Evolutionary conservation across 2,888 invertebrate genomes (phyloP).

Genomic region (Odontocolon sp.): DNA sequence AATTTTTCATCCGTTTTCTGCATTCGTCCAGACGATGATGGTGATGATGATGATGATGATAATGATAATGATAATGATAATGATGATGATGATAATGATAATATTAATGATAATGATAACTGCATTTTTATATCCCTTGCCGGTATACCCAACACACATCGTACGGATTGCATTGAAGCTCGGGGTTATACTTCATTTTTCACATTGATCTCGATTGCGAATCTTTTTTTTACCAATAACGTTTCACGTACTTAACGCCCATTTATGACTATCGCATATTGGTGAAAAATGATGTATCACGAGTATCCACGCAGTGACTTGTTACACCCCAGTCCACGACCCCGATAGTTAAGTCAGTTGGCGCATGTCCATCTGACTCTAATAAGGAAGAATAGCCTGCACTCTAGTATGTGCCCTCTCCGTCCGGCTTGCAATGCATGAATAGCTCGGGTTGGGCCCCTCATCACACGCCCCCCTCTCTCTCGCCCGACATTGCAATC

Average conservation of each 20-base stretch:
- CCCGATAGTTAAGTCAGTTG: constrained; percentile 73
- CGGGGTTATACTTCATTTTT: constrained; percentile 72
- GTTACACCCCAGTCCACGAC: constrained; percentile 29
- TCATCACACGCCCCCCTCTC: constrained; percentile 75
- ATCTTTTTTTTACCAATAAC: constrained; percentile 37
- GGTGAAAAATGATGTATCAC: constrained; percentile 71
- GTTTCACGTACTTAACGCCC: too few species aligned
- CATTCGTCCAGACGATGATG: constrained; percentile 67
- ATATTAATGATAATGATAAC: constrained; percentile 52
- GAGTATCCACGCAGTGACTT: constrained; percentile 54
- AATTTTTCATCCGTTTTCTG: constrained; percentile 65
- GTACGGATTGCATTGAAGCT: constrained; percentile 68
- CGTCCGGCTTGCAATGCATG: constrained; percentile 64
- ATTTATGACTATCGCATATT: not conserved
- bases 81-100: constrained; percentile 60
- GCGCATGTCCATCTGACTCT: constrained; percentile 78
- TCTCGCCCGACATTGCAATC: constrained; percentile 15
- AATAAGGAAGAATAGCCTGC: constrained; percentile 74
- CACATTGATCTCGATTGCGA: constrained; percentile 53
- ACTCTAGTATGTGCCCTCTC: constrained; percentile 77
- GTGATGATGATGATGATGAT: constrained; percentile 61
- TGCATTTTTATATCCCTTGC: constrained; percentile 54
- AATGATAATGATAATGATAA: constrained; percentile 60
- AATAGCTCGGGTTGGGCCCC: constrained; percentile 61
- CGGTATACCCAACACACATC: constrained; percentile 57